phyloP scores from a whole-genome alignment of 2,797 vertebrate genomes.

The Pitangus sulphuratus region DNA sequence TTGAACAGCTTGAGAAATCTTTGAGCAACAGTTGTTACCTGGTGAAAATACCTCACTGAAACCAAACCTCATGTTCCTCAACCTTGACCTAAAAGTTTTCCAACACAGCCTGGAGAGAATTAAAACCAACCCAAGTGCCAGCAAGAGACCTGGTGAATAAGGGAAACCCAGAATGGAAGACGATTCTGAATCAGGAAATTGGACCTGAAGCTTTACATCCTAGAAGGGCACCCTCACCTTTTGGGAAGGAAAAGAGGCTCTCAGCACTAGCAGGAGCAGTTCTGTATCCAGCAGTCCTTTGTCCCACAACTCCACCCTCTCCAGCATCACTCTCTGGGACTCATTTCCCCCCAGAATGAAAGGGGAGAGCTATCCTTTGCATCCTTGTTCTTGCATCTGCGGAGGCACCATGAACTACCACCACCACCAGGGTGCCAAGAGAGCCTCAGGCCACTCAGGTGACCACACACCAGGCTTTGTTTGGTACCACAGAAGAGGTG shows the following conservation, averaged over 20 bases:
- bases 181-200: neutral
- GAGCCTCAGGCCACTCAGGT: neutral
- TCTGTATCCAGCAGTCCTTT: neutral
- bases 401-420: neutral
- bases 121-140: neutral
- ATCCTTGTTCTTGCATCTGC: neutral
- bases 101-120: neutral
- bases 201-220: neutral
- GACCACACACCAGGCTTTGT: rapidly evolving
- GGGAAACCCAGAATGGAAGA: neutral
- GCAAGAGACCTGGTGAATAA: neutral
- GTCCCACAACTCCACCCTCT: neutral
- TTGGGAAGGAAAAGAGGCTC: neutral
- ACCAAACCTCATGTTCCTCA: neutral
- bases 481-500: rapidly evolving
- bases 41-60: neutral
- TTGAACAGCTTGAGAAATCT: neutral
- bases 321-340: neutral
- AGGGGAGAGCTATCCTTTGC: neutral
- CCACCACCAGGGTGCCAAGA: rapidly evolving
- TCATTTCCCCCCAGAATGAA: neutral
- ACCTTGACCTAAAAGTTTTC: neutral
- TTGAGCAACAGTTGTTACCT: neutral
- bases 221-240: neutral
- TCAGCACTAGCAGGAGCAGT: neutral